These are phyloP conservation scores for Brachyistius frenatus DNA, from an alignment of 2,113 vertebrate genomes.

Conservation along the genomic window DNA sequence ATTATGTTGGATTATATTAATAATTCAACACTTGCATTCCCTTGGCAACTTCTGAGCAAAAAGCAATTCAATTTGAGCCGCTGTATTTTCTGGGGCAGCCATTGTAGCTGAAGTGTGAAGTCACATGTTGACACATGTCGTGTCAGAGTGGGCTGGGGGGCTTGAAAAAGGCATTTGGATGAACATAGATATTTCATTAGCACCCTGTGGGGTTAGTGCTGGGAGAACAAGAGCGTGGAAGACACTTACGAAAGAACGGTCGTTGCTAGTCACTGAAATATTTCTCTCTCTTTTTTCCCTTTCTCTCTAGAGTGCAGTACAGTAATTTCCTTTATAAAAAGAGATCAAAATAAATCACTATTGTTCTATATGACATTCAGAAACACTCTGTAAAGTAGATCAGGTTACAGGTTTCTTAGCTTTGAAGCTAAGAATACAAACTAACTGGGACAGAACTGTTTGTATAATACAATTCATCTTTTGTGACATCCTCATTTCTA, in stretches of 20 bases:
- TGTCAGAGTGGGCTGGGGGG: slow-evolving; percentile 86
- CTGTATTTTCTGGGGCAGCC: slow-evolving; percentile 75
- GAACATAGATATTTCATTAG: slow-evolving; percentile 96
- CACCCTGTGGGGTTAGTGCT: slow-evolving; percentile 90
- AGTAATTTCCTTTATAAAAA: slow-evolving; percentile 37
- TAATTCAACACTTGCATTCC: slow-evolving; percentile 66
- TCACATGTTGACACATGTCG: slow-evolving; percentile 88
- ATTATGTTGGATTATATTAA: slow-evolving; percentile 73
- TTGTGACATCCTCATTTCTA: slow-evolving; percentile 53
- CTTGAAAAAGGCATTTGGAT: slow-evolving; percentile 90
- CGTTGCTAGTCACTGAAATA: slow-evolving; percentile 87
- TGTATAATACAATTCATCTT: slow-evolving; percentile 42
- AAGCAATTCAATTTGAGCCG: slow-evolving; percentile 69
- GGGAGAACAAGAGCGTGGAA: slow-evolving; percentile 82
- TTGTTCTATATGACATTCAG: slow-evolving; percentile 57
- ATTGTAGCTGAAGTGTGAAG: slow-evolving; percentile 79
- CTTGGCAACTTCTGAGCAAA: slow-evolving; percentile 62
- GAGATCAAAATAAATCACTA: slow-evolving; percentile 58
- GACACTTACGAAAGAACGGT: slow-evolving; percentile 83
- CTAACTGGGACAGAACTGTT: slow-evolving; percentile 57
- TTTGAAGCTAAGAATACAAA: slow-evolving; percentile 69
- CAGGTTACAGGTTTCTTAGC: slow-evolving; percentile 43
- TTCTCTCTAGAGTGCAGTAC: slow-evolving; percentile 54
- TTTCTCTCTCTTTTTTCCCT: slow-evolving; percentile 52
- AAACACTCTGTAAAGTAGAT: slow-evolving; percentile 49